These are phyloP conservation scores for Caenorhabditis macrosperma DNA, from an alignment of 2,888 invertebrate genomes.

Conservation along the genomic window DNA sequence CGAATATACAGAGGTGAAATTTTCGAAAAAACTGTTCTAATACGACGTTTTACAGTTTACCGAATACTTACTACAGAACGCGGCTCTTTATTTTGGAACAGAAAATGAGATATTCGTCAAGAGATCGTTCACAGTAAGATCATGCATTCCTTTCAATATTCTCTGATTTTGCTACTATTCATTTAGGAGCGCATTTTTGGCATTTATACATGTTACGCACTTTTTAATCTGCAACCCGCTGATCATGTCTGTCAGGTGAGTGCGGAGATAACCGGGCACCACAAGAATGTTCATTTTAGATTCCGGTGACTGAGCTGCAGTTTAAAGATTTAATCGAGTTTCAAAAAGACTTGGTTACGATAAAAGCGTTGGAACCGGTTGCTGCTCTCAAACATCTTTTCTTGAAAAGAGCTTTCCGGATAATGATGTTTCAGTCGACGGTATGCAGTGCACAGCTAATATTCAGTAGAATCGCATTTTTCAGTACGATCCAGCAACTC, in stretches of 20 bases:
- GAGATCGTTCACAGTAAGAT: slow-evolving; percentile 7
- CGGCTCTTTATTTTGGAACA: slow-evolving; percentile 53
- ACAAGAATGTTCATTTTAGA: no score
- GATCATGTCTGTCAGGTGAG: slow-evolving; percentile 63
- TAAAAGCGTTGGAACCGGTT: slow-evolving; percentile 42
- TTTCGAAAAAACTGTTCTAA: not conserved
- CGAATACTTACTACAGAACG: slow-evolving; percentile 62
- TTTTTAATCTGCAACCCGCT: slow-evolving; percentile 63
- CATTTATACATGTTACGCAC: slow-evolving; percentile 61
- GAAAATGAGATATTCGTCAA: slow-evolving; percentile 24
- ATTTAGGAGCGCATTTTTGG: slow-evolving; percentile 66
- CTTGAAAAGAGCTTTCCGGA: slow-evolving; percentile 53
- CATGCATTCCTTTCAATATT: no score
- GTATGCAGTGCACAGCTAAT: no score
- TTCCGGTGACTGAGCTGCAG: slow-evolving; percentile 50
- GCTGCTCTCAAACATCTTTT: slow-evolving; percentile 55
- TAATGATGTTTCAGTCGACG: slow-evolving; percentile 43
- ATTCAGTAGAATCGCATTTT: not conserved
- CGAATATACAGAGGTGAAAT: slow-evolving; percentile 61
- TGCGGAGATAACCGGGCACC: no score
- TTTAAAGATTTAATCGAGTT: slow-evolving; percentile 43
- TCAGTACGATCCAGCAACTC: slow-evolving; percentile 62
- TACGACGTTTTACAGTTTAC: slow-evolving; percentile 58
- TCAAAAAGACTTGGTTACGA: slow-evolving; percentile 12
- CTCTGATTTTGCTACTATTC: no score